Conservation (phyloP, 2,888 invertebrate species). For the Colostygia pectinataria region DNA sequence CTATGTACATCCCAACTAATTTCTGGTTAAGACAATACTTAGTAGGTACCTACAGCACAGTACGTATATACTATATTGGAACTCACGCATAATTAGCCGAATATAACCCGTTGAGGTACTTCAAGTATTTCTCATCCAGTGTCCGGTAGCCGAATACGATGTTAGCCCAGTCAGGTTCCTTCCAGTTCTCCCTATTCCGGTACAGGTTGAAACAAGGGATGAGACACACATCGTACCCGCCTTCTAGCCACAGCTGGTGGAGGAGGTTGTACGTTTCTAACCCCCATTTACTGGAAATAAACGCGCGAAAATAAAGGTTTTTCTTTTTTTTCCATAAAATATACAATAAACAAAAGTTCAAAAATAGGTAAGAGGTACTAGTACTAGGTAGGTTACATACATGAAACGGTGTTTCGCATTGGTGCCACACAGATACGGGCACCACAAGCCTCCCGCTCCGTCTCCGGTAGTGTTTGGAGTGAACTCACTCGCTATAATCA, state of each 20-base stretch:
- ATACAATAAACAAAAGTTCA: too few species aligned
- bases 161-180: conserved; percentile 48
- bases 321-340: too few species aligned
- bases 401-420: conserved; percentile 79
- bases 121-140: conserved; percentile 48
- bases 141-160: conserved; percentile 56
- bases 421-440: conserved; percentile 84
- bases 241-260: conserved; percentile 84
- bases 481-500: conserved; percentile 85
- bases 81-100: conserved; percentile 58
- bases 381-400: conserved; percentile 56
- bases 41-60: too few species aligned
- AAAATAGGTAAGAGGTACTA: not conserved
- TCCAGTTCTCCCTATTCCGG: conserved; percentile 30
- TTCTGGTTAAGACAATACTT: too few species aligned
- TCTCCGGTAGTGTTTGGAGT: conserved; percentile 90
- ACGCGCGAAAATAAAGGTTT: too few species aligned
- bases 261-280: conserved; percentile 82
- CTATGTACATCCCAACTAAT: too few species aligned
- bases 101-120: conserved; percentile 47
- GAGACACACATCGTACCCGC: conserved; percentile 56
- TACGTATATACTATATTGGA: not conserved
- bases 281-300: conserved; percentile 85
- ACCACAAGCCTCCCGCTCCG: conserved; percentile 90
- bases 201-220: conserved; percentile 57